These are phyloP conservation scores for Ashinkailepas kermadecensis DNA, from an alignment of 2,888 invertebrate species.

Conservation along the genomic window DNA sequence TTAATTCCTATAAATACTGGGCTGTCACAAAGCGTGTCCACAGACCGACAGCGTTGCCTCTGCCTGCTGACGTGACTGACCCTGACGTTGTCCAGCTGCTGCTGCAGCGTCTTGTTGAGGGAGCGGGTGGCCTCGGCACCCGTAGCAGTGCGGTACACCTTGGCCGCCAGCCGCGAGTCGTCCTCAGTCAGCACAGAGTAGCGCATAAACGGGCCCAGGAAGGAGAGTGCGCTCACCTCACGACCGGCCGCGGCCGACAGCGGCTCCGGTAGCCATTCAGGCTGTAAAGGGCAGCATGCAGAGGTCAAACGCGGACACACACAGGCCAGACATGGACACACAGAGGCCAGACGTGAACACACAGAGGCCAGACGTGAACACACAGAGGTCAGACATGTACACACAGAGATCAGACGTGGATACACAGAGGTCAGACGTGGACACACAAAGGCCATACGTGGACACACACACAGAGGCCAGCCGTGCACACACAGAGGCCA, in stretches of 20 bases:
- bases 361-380: no score
- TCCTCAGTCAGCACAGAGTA: constrained; percentile 91
- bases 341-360: no score
- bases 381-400: no score
- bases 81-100: constrained; percentile 71
- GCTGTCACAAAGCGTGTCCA: no score
- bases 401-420: no score
- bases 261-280: constrained; percentile 64
- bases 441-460: no score
- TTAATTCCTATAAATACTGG: no score
- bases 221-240: constrained; percentile 76
- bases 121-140: constrained; percentile 55
- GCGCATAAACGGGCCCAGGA: constrained; percentile 83
- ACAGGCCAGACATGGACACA: no score
- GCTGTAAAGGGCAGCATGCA: constrained; percentile 41
- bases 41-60: no score
- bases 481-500: no score
- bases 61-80: constrained; percentile 37
- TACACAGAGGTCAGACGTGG: no score
- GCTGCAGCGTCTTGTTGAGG: constrained; percentile 61
- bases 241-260: constrained; percentile 70
- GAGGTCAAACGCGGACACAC: not conserved
- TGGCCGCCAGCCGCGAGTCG: constrained; percentile 78
- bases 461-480: no score
- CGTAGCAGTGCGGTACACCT: constrained; percentile 49